These are phyloP conservation scores for Jordanella pulchra DNA, from an alignment of 2,797 vertebrate genomes.

Conservation along the genomic window DNA sequence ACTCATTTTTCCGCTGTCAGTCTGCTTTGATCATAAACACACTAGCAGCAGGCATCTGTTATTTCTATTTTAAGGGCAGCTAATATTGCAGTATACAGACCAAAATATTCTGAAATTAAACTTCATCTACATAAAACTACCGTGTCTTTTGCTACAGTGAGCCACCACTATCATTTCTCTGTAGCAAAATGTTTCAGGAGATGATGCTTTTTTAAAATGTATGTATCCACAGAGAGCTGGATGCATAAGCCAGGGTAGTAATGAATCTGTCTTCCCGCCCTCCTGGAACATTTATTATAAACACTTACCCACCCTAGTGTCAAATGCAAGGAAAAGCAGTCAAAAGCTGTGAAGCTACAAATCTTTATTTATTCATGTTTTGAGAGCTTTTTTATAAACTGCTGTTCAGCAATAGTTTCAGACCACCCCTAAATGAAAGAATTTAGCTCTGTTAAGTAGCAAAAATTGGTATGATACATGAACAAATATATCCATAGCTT, in stretches of 20 bases:
- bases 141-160: neutral
- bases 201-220: neutral
- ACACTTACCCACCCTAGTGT: neutral
- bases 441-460: neutral
- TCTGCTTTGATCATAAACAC: too few species aligned
- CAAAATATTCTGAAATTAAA: neutral
- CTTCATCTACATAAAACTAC: neutral
- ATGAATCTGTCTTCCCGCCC: neutral
- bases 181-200: neutral
- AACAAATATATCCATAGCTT: neutral
- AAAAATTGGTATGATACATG: neutral
- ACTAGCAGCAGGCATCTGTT: too few species aligned
- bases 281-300: neutral
- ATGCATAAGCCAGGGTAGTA: neutral
- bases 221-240: neutral
- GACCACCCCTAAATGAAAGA: neutral
- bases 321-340: neutral
- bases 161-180: neutral
- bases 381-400: neutral
- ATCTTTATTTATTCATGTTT: neutral
- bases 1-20: neutral
- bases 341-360: neutral
- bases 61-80: too few species aligned
- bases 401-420: neutral
- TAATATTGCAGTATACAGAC: too few species aligned